Percentiles rank a stretch among this genome's conserved stretches.
Evolutionary conservation across 2,113 vertebrate species (phyloP).

Genomic region (Macaca nemestrina): DNA sequence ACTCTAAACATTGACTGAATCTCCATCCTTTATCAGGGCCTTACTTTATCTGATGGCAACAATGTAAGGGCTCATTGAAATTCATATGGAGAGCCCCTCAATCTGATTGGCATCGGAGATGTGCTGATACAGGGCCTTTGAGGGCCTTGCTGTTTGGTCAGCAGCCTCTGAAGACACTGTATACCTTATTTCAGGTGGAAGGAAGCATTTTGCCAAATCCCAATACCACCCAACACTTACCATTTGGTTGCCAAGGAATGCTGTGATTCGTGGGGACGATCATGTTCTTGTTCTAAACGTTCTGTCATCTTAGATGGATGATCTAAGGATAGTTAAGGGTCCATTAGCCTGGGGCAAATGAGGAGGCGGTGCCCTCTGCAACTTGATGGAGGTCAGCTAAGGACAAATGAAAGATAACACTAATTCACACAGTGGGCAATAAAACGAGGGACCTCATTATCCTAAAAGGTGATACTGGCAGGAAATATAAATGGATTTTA

Average conservation of each 20-base stretch:
- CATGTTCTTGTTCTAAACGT: constrained; percentile 46
- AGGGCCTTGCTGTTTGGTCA: not conserved
- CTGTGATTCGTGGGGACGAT: not conserved
- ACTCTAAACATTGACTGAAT: not conserved
- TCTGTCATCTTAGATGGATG: constrained; percentile 60
- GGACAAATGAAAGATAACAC: constrained; percentile 75
- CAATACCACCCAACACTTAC: not conserved
- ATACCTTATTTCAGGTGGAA: not conserved
- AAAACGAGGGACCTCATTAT: constrained; percentile 75
- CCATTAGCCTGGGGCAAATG: constrained; percentile 67
- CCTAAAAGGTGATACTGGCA: constrained; percentile 73
- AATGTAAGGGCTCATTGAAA: not conserved
- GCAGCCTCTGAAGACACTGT: not conserved
- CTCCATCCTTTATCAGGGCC: not conserved
- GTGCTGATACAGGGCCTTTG: too few relatives aligned
- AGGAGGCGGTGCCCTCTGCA: constrained; percentile 57
- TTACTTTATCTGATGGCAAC: not conserved
- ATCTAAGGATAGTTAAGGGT: constrained; percentile 62
- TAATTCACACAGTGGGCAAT: constrained; percentile 75
- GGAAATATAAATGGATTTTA: constrained; percentile 78
- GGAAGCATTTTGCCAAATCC: not conserved
- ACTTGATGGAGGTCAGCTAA: constrained; percentile 70
- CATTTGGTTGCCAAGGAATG: not conserved
- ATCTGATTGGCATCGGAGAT: not conserved
- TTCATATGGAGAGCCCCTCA: not conserved